Evolutionary conservation across 2,888 invertebrate species (phyloP).

Genomic region (Eulithis testata): DNA sequence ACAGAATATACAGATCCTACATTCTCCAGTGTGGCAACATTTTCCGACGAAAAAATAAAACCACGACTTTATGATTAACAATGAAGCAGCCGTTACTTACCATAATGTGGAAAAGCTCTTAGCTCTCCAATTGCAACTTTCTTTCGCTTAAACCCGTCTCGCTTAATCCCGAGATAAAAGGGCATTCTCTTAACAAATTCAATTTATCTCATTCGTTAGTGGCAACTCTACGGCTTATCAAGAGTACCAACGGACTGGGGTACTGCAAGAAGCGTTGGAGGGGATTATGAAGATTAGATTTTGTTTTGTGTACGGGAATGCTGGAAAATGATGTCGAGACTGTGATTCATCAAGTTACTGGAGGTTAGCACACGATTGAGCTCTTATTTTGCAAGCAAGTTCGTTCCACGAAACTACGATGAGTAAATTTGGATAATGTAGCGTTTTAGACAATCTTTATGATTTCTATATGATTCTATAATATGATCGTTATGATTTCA

Average conservation of each 20-base stretch:
- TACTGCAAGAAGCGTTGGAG: slow-evolving; percentile 8
- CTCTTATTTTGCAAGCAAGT: too few species aligned
- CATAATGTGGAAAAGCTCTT: slow-evolving; percentile 23
- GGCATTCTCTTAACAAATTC: slow-evolving; percentile 56
- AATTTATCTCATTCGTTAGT: slow-evolving; percentile 59
- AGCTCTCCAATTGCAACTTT: slow-evolving; percentile 32
- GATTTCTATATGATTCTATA: too few species aligned
- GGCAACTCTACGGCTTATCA: slow-evolving; percentile 45
- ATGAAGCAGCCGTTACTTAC: slow-evolving; percentile 11
- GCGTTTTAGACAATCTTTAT: too few species aligned
- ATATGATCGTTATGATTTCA: too few species aligned
- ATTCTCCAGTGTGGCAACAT: background rate
- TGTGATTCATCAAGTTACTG: background rate
- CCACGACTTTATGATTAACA: slow-evolving; percentile 16
- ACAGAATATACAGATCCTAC: too few species aligned
- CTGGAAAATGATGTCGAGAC: background rate
- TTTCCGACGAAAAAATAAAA: slow-evolving; percentile 3
- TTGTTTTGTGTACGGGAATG: slow-evolving; percentile 26
- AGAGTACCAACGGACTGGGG: slow-evolving; percentile 40
- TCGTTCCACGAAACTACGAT: too few species aligned
- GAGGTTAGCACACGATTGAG: background rate
- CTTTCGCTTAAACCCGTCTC: slow-evolving; percentile 17
- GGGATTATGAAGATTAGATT: slow-evolving; percentile 18
- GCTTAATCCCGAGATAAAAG: slow-evolving; percentile 40
- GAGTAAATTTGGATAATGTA: too few species aligned